These are phyloP conservation scores for Drosophila crucigera DNA, from an alignment of 2,888 invertebrate species.

Conservation along the genomic window DNA sequence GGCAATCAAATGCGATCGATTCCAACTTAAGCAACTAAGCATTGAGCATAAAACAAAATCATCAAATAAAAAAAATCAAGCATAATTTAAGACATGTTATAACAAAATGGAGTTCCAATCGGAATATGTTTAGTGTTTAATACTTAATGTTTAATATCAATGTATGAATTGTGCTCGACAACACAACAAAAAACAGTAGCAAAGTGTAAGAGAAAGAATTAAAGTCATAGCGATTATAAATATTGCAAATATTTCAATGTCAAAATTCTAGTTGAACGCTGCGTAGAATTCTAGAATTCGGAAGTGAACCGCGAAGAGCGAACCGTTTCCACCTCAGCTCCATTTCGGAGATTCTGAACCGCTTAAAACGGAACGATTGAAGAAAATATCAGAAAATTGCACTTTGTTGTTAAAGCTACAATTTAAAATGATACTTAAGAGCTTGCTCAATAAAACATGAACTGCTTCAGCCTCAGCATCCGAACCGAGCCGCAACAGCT, in stretches of 20 bases:
- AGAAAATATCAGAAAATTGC: neutral
- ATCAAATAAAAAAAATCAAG: constrained; percentile 5
- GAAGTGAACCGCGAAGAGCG: neutral
- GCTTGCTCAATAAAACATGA: neutral
- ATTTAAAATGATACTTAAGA: neutral
- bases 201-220: neutral
- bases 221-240: neutral
- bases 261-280: neutral
- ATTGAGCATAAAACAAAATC: constrained; percentile 13
- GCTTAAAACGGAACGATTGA: neutral
- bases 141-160: neutral
- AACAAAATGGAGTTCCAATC: neutral
- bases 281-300: neutral
- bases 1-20: constrained; percentile 57
- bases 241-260: no score
- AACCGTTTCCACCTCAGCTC: neutral
- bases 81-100: constrained; percentile 3
- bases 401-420: neutral
- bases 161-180: neutral
- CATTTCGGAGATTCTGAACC: neutral
- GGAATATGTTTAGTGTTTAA: neutral
- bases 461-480: neutral
- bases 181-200: neutral
- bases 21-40: constrained; percentile 26
- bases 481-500: neutral